Conservation (phyloP, 2,888 invertebrate genomes). For the Hartigia nigra region DNA sequence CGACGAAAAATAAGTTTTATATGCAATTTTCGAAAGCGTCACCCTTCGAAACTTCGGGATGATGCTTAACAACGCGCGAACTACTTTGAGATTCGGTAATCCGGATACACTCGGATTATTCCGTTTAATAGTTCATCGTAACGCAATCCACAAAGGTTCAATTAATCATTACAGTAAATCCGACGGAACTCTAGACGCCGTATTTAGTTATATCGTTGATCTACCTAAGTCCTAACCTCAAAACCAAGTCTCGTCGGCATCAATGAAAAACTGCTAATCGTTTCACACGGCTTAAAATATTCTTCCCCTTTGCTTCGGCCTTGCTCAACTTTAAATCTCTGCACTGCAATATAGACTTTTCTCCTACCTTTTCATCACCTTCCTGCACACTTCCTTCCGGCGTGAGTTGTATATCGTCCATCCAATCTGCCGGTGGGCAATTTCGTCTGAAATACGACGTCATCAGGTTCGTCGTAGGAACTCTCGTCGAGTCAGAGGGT, state of each 20-base stretch:
- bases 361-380: neutral
- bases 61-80: neutral
- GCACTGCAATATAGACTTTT: neutral
- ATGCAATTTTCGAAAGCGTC: neutral
- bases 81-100: neutral
- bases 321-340: neutral
- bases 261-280: neutral
- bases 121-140: neutral
- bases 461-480: constrained; percentile 50
- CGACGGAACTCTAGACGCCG: neutral
- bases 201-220: neutral
- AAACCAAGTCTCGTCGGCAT: neutral
- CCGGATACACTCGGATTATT: neutral
- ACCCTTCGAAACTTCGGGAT: neutral
- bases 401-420: constrained; percentile 63
- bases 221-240: neutral
- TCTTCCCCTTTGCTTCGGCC: neutral
- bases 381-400: constrained; percentile 43
- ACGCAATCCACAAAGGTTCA: neutral
- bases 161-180: neutral
- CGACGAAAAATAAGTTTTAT: neutral
- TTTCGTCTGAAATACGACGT: constrained; percentile 65
- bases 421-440: constrained; percentile 65
- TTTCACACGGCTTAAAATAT: neutral
- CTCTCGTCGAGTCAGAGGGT: constrained; percentile 1